These are phyloP conservation scores for Cataglyphis hispanica DNA, from an alignment of 1,140 invertebrate genomes.

Conservation along the genomic window DNA sequence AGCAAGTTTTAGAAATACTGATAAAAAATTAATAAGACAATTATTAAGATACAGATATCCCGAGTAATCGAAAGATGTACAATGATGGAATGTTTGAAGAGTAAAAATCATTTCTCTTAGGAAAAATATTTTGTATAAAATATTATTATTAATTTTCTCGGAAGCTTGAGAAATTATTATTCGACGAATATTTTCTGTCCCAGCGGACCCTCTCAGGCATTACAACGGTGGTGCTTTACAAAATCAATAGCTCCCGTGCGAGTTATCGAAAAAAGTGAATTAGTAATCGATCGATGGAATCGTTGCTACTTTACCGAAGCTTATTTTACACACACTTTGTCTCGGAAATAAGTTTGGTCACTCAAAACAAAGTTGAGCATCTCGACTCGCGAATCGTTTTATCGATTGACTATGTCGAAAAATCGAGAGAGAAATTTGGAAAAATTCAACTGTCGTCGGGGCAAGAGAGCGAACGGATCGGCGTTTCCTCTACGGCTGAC, in stretches of 20 bases:
- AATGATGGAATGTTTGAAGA: not conserved
- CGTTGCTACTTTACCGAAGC: not conserved
- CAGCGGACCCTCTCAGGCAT: not conserved
- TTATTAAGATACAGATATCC: not conserved
- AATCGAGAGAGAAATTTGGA: constrained; percentile 42
- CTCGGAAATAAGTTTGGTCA: constrained; percentile 34
- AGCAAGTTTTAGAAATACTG: not conserved
- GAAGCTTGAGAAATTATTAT: not conserved
- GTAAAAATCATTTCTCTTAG: too few species aligned
- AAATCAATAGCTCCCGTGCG: constrained; percentile 10
- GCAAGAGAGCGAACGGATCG: constrained; percentile 36
- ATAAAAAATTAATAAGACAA: not conserved
- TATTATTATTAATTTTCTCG: not conserved
- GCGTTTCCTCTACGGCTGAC: constrained; percentile 28
- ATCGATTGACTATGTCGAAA: constrained; percentile 12
- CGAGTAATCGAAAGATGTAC: not conserved
- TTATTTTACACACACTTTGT: not conserved
- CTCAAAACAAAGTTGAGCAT: not conserved
- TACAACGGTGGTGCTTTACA: not conserved
- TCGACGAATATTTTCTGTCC: constrained; percentile 1
- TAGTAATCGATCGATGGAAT: constrained; percentile 32
- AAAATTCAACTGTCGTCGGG: constrained; percentile 7
- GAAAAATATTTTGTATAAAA: not conserved
- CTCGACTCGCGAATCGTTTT: constrained; percentile 12
- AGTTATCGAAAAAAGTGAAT: constrained; percentile 17